These are phyloP conservation scores for Orchesellides sinensis DNA, from an alignment of 2,888 invertebrate genomes.

Conservation along the genomic window DNA sequence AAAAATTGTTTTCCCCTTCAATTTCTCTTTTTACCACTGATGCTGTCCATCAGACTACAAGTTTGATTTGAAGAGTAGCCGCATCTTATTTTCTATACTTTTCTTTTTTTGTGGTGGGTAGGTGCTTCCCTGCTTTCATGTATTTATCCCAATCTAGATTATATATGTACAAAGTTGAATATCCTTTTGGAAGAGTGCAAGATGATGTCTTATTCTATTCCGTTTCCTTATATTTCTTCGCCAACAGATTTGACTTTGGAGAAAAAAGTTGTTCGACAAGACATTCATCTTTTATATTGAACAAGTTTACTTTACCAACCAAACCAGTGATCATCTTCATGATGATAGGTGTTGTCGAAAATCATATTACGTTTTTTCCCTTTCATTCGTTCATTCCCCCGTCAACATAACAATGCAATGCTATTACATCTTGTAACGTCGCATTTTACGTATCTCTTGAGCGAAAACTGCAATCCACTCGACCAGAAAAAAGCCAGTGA, in stretches of 20 bases:
- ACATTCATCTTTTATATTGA: too few species aligned
- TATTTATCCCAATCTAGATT: conserved; percentile 16
- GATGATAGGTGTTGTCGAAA: conserved; percentile 11
- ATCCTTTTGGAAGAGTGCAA: neutral
- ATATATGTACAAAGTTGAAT: too few species aligned
- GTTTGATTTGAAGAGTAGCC: too few species aligned
- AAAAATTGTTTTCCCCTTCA: too few species aligned
- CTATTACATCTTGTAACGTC: neutral
- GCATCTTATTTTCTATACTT: too few species aligned
- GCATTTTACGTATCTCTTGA: too few species aligned
- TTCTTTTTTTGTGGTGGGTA: too few species aligned
- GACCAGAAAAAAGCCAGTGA: neutral
- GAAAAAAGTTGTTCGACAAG: neutral
- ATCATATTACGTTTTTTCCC: neutral
- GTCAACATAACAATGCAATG: neutral
- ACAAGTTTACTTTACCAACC: conserved; percentile 3
- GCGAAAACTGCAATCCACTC: conserved; percentile 7
- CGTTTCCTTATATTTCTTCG: neutral
- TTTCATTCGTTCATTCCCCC: neutral
- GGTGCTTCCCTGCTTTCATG: too few species aligned
- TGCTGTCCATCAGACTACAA: too few species aligned
- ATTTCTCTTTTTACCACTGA: too few species aligned
- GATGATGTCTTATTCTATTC: too few species aligned
- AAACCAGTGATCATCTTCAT: neutral
- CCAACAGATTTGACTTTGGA: neutral